These are phyloP conservation scores for Amia ocellicauda DNA, from an alignment of 2,113 vertebrate genomes.

Conservation along the genomic window DNA sequence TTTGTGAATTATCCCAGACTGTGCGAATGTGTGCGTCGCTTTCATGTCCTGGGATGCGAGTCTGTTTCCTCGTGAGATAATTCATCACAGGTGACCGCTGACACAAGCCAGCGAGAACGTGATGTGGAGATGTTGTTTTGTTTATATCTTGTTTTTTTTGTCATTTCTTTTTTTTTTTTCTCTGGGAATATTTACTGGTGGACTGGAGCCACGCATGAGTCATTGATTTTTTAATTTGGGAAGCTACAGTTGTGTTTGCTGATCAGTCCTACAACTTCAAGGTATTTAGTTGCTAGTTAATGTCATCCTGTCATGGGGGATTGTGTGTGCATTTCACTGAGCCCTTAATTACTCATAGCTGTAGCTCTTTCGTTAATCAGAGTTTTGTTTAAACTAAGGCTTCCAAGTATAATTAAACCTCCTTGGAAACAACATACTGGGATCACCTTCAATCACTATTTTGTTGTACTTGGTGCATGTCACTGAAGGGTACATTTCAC, in stretches of 20 bases:
- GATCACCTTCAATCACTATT: slow-evolving; percentile 11
- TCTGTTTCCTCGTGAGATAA: background rate
- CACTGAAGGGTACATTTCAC: background rate
- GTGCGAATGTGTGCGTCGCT: no score
- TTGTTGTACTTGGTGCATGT: background rate
- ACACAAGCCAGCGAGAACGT: background rate
- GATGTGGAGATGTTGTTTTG: background rate
- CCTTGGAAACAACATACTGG: background rate
- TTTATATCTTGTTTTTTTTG: no score
- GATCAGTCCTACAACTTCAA: background rate
- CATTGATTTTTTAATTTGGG: background rate
- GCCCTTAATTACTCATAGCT: slow-evolving; percentile 8
- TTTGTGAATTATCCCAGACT: no score
- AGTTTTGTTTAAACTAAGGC: slow-evolving; percentile 14
- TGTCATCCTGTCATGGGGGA: slow-evolving; percentile 2
- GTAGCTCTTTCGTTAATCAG: slow-evolving; percentile 11
- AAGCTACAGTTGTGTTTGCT: background rate
- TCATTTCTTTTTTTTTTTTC: no score
- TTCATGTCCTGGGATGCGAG: no score
- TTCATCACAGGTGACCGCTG: background rate
- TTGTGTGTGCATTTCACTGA: background rate
- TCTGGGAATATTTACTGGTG: background rate
- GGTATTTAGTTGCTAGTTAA: slow-evolving; percentile 5
- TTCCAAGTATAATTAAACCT: slow-evolving; percentile 14
- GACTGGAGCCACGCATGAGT: slow-evolving; percentile 2